These are phyloP conservation scores for Trichechus manatus DNA, from an alignment of 2,113 vertebrate genomes.

Conservation along the genomic window DNA sequence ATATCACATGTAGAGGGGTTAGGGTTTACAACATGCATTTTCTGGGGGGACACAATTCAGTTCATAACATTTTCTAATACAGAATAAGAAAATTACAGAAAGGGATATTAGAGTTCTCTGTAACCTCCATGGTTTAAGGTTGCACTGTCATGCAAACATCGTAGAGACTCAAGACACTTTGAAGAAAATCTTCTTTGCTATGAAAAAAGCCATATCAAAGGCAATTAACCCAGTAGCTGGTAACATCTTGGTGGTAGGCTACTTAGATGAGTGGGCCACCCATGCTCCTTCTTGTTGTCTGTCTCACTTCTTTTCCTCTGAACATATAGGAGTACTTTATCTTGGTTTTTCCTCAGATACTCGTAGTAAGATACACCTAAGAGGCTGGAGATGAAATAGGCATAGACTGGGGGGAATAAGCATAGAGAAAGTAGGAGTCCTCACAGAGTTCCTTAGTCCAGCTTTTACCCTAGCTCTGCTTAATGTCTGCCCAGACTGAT, in stretches of 20 bases:
- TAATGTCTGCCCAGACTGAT: not conserved
- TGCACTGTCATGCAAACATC: not conserved
- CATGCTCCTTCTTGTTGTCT: not conserved
- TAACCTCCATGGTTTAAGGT: not conserved
- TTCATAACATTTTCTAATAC: not conserved
- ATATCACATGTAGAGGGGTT: too few relatives aligned
- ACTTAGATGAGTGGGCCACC: not conserved
- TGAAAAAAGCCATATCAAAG: not conserved
- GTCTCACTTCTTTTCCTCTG: not conserved
- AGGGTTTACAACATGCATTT: too few relatives aligned
- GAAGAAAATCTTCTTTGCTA: not conserved
- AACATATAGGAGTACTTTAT: not conserved
- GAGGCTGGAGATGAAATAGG: not conserved
- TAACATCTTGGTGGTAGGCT: not conserved
- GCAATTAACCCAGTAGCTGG: not conserved
- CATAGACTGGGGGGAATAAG: not conserved
- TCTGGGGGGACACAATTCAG: too few relatives aligned
- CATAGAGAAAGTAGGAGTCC: not conserved
- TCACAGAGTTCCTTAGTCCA: not conserved
- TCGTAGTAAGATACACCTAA: not conserved
- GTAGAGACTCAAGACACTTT: not conserved
- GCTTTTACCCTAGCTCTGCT: not conserved
- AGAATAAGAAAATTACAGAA: constrained; percentile 37
- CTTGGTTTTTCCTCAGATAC: not conserved
- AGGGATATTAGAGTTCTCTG: not conserved